phyloP scores from a whole-genome alignment of 2,888 invertebrate genomes.

The Epinotia demarniana region DNA sequence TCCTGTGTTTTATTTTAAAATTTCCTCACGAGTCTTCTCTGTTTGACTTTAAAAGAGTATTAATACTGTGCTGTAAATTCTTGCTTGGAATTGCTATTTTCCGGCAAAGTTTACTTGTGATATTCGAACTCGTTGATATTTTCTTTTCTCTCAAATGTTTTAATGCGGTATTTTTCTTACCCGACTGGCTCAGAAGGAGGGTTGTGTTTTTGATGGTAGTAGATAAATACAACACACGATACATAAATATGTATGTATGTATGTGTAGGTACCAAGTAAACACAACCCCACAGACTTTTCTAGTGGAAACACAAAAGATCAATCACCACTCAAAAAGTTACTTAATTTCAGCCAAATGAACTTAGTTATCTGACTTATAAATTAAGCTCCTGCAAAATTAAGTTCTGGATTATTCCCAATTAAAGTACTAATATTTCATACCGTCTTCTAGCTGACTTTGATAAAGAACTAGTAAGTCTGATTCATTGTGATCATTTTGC shows the following conservation, averaged over 20 bases:
- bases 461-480: neutral
- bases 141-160: neutral
- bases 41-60: neutral
- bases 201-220: too few species aligned
- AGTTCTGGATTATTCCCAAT: neutral
- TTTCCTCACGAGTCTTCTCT: neutral
- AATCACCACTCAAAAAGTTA: too few species aligned
- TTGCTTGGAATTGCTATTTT: neutral
- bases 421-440: conserved; percentile 1
- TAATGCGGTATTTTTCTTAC: too few species aligned
- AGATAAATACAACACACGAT: too few species aligned
- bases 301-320: too few species aligned
- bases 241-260: too few species aligned
- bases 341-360: neutral
- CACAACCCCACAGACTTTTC: too few species aligned
- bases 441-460: neutral
- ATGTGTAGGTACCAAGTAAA: too few species aligned
- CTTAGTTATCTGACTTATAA: neutral
- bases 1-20: neutral
- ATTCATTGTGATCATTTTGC: neutral
- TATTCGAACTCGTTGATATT: neutral
- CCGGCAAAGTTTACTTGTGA: neutral
- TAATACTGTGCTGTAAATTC: neutral
- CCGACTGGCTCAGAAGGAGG: too few species aligned
- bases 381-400: neutral